Percentiles rank a stretch among this genome's conserved stretches.
Evolutionary conservation across 2,113 vertebrate species (phyloP).

Genomic region (Trichomycterus rosablanca): DNA sequence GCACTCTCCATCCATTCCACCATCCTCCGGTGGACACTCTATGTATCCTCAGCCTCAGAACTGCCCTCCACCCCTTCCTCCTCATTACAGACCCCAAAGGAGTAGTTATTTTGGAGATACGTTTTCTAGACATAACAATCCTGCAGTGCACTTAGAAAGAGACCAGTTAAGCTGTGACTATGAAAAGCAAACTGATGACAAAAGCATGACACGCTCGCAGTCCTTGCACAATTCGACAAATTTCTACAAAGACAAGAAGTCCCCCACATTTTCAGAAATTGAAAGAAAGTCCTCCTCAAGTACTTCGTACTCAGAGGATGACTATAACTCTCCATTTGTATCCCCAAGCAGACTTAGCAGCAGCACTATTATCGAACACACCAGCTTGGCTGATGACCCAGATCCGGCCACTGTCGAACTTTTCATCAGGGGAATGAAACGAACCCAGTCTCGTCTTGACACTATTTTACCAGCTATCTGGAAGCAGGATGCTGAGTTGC

Average conservation of each 20-base stretch:
- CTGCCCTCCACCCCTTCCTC: constrained; percentile 68
- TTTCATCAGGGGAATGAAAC: constrained; percentile 71
- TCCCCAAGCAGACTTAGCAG: constrained; percentile 59
- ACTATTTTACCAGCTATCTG: constrained; percentile 72
- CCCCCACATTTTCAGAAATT: constrained; percentile 49
- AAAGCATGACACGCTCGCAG: constrained; percentile 43
- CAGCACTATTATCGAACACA: constrained; percentile 55
- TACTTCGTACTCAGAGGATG: constrained; percentile 68
- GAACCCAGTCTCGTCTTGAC: constrained; percentile 73
- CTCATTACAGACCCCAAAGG: constrained; percentile 62
- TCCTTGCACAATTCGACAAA: constrained; percentile 54
- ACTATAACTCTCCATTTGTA: constrained; percentile 69
- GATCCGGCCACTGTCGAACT: constrained; percentile 58
- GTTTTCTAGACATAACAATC: constrained; percentile 55
- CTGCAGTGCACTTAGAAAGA: constrained; percentile 56
- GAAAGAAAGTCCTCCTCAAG: constrained; percentile 69
- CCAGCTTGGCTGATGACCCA: constrained; percentile 61
- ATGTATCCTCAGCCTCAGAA: constrained; percentile 63
- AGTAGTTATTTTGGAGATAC: constrained; percentile 52
- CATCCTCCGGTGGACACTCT: constrained; percentile 58
- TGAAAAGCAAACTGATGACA: constrained; percentile 45
- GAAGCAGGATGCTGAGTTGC: constrained; percentile 69
- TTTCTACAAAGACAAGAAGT: constrained; percentile 57
- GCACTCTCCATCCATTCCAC: constrained; percentile 70
- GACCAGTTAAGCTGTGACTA: constrained; percentile 66